Conservation (phyloP, 2,797 vertebrate genomes). For the Enteromius radiatus region DNA sequence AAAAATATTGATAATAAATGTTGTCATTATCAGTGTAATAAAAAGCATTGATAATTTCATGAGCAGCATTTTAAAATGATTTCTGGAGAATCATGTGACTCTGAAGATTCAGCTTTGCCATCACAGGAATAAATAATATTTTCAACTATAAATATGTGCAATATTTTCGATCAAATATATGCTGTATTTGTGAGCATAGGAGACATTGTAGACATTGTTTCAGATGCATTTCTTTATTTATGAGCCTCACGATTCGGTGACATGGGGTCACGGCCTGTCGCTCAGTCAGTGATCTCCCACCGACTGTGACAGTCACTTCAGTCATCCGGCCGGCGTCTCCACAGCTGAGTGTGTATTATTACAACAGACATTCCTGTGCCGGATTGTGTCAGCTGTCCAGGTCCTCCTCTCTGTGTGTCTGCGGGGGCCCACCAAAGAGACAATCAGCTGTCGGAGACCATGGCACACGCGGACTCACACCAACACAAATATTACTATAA, state of each 20-base stretch:
- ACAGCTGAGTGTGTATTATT: conserved; percentile 68
- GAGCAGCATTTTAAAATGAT: neutral
- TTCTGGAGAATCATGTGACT: neutral
- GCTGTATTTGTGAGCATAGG: neutral
- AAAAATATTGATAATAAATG: neutral
- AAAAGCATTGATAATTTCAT: neutral
- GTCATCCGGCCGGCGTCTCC: conserved; percentile 47
- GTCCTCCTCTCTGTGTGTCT: conserved; percentile 48
- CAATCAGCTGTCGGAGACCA: conserved; percentile 74
- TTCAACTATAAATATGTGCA: neutral
- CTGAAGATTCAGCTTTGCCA: neutral
- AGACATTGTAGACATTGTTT: neutral
- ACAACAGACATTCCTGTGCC: conserved; percentile 74
- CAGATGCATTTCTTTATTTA: neutral
- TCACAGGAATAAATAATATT: neutral
- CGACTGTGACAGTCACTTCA: conserved; percentile 15
- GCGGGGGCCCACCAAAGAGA: conserved; percentile 49
- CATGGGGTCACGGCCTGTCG: conserved; percentile 15
- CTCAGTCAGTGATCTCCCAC: conserved; percentile 12
- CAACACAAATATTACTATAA: conserved; percentile 9
- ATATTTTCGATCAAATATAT: neutral
- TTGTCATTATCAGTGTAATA: no score
- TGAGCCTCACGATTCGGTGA: neutral
- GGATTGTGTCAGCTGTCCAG: conserved; percentile 75
- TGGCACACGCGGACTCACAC: conserved; percentile 59